Evolutionary conservation across 2,113 vertebrate species (phyloP).

Genomic region (Podiceps cristatus): DNA sequence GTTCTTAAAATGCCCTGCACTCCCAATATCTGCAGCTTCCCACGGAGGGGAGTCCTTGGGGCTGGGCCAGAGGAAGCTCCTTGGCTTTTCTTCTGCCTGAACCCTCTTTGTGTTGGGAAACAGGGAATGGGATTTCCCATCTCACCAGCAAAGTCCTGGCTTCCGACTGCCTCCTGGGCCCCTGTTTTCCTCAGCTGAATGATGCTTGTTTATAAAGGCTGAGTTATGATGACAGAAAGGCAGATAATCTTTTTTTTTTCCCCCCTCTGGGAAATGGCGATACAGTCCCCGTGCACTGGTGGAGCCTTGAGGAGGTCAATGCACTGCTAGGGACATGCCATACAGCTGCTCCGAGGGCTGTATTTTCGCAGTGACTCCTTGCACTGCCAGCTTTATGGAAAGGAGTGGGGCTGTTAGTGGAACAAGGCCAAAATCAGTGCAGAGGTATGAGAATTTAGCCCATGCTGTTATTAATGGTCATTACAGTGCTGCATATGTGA

Average conservation of each 20-base stretch:
- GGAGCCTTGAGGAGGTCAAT: neutral
- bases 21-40: neutral
- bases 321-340: fast-evolving
- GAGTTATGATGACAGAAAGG: neutral
- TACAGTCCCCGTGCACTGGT: neutral
- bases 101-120: neutral
- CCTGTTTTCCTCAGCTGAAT: neutral
- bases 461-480: neutral
- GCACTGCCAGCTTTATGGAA: neutral
- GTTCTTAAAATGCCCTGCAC: neutral
- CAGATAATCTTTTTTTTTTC: neutral
- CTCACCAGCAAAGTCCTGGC: neutral
- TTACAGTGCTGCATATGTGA: neutral
- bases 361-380: neutral
- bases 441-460: neutral
- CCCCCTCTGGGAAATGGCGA: neutral
- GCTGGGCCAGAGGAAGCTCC: neutral
- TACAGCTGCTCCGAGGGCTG: neutral
- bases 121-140: neutral
- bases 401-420: neutral
- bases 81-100: neutral
- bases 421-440: neutral
- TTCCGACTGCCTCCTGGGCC: fast-evolving
- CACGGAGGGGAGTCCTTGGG: neutral
- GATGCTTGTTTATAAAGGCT: neutral